Percentiles rank a stretch among this genome's conserved stretches.
Evolutionary conservation across 2,797 vertebrate genomes (phyloP).

Genomic region (Gymnodraco acuticeps): DNA sequence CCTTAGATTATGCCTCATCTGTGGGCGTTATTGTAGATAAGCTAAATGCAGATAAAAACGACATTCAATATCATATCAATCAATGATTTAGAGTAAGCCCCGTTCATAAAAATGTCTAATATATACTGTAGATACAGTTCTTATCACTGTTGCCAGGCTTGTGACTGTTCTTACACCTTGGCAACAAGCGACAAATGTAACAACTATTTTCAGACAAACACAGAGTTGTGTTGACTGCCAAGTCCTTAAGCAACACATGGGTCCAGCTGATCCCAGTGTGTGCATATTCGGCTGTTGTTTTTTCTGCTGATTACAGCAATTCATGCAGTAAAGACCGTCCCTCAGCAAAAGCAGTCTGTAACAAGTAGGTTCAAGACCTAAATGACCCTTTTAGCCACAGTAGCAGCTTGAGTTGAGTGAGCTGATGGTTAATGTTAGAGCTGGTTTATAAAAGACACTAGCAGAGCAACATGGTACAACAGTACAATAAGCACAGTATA

Average conservation of each 20-base stretch:
- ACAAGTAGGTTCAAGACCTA: not conserved
- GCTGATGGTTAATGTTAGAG: too few species aligned
- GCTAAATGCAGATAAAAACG: not conserved
- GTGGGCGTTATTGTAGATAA: not conserved
- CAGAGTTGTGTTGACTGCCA: conserved; percentile 14
- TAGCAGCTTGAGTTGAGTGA: too few species aligned
- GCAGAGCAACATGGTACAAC: too few species aligned
- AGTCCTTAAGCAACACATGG: conserved; percentile 15
- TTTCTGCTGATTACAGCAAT: not conserved
- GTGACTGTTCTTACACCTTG: conserved; percentile 4
- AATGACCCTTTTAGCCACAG: too few species aligned
- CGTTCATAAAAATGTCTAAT: not conserved
- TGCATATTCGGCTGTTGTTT: not conserved
- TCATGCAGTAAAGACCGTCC: not conserved
- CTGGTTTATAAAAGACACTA: too few species aligned
- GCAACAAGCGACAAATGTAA: not conserved
- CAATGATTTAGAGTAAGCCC: not conserved
- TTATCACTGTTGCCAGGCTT: not conserved
- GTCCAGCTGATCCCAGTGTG: not conserved
- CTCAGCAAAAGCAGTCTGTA: not conserved
- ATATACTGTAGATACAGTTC: not conserved
- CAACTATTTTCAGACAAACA: not conserved
- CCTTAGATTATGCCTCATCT: not conserved
- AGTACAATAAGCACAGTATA: too few species aligned
- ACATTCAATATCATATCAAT: not conserved